phyloP scores from a whole-genome alignment of 2,797 vertebrate genomes.

The Erpetoichthys calabaricus region DNA sequence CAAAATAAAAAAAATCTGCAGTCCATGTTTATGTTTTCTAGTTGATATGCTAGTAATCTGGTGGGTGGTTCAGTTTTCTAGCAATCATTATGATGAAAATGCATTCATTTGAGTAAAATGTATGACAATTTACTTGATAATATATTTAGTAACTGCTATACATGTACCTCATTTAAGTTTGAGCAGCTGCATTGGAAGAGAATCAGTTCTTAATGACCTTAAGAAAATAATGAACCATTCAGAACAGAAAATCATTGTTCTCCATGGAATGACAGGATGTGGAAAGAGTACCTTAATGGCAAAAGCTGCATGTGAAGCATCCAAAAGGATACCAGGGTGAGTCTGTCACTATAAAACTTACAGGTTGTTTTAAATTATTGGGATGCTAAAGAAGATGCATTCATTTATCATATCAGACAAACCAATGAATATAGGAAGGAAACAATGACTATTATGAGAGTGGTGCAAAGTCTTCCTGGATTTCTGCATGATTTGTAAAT shows the following conservation, averaged over 20 bases:
- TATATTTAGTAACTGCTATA: background rate
- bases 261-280: conserved; percentile 37
- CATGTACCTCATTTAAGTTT: conserved; percentile 16
- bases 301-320: conserved; percentile 29
- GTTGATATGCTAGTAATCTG: no score
- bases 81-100: background rate
- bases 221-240: conserved; percentile 23
- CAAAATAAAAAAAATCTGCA: no score
- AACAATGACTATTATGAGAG: no score
- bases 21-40: no score
- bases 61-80: no score
- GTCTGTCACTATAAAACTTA: background rate
- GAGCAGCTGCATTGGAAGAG: conserved; percentile 26
- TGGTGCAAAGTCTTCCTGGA: no score
- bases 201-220: conserved; percentile 28
- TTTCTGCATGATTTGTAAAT: no score
- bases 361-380: no score
- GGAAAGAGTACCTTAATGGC: conserved; percentile 45
- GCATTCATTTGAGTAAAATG: background rate
- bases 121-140: background rate
- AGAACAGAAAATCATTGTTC: conserved; percentile 23
- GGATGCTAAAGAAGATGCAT: no score
- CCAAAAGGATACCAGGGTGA: conserved; percentile 39
- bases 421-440: no score
- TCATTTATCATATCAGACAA: no score